phyloP scores from a whole-genome alignment of 2,113 vertebrate genomes.

The Setophaga coronata region DNA sequence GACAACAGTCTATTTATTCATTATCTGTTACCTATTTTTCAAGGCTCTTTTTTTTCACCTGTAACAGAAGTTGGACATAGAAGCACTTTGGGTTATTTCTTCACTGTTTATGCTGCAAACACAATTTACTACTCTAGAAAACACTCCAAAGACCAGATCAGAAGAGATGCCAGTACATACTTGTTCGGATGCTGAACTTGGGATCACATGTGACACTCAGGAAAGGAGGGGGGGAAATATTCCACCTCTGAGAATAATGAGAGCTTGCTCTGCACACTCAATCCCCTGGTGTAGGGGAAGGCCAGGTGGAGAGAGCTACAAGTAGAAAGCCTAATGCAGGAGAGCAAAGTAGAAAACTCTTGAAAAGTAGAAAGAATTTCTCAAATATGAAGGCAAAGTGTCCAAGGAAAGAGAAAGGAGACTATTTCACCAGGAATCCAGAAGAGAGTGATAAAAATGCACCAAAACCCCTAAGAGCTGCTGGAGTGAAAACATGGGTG shows the following conservation, averaged over 20 bases:
- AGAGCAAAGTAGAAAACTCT: not conserved
- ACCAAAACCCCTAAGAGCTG: not conserved
- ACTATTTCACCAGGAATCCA: not conserved
- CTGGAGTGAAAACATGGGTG: not conserved
- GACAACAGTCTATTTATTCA: not conserved
- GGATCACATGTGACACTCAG: not conserved
- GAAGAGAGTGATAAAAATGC: not conserved
- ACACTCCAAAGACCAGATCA: not conserved
- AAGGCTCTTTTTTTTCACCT: not conserved
- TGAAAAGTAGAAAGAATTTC: not conserved
- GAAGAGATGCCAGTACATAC: not conserved
- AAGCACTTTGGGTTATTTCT: not conserved
- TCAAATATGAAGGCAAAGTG: not conserved
- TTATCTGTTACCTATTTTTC: not conserved
- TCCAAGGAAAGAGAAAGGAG: not conserved
- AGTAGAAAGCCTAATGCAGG: not conserved
- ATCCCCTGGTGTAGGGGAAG: accelerated
- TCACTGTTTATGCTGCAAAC: not conserved
- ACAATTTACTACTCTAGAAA: not conserved
- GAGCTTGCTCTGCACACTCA: not conserved
- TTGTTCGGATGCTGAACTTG: not conserved
- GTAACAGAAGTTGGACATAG: not conserved
- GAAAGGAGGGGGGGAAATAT: accelerated
- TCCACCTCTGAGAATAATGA: not conserved
- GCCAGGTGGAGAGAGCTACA: accelerated